Conservation (phyloP, 2,888 invertebrate genomes). For the Phortica okadai region DNA sequence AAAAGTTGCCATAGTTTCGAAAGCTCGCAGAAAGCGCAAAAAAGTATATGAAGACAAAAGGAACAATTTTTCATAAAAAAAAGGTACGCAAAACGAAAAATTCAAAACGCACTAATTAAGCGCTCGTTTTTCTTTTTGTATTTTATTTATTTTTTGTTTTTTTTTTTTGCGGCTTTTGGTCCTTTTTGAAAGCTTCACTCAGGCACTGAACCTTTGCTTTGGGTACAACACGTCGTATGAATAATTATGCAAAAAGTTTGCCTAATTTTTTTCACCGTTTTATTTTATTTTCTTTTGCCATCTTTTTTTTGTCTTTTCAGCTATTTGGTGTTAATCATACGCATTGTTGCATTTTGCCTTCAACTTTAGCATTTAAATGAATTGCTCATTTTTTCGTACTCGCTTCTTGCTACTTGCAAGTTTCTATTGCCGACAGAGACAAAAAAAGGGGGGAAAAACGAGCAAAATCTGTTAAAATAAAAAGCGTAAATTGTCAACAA, state of each 20-base stretch:
- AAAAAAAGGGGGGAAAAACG: too few relatives aligned
- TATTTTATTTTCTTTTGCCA: background rate
- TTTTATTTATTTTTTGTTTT: background rate
- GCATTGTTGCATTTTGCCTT: slow-evolving; percentile 54
- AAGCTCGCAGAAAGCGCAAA: background rate
- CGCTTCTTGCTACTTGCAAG: background rate
- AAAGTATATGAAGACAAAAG: background rate
- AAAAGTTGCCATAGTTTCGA: slow-evolving; percentile 7
- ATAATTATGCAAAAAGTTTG: slow-evolving; percentile 40
- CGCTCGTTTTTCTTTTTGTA: background rate
- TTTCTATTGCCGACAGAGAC: too few relatives aligned
- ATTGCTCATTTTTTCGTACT: slow-evolving; percentile 8
- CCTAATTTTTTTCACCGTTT: background rate
- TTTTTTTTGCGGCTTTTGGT: background rate
- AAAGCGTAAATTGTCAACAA: too few relatives aligned
- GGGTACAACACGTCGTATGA: slow-evolving; percentile 45
- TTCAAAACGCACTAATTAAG: slow-evolving; percentile 15
- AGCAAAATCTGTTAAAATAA: too few relatives aligned
- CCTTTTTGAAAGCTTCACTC: slow-evolving; percentile 23
- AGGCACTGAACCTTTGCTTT: slow-evolving; percentile 7
- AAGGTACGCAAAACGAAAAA: background rate
- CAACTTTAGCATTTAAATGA: slow-evolving; percentile 46
- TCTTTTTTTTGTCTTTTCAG: slow-evolving; percentile 35
- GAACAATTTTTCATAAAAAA: background rate
- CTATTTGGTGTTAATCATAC: slow-evolving; percentile 64